These are phyloP conservation scores for Notarius lentiginosus DNA, from an alignment of 2,113 vertebrate genomes.

Conservation along the genomic window DNA sequence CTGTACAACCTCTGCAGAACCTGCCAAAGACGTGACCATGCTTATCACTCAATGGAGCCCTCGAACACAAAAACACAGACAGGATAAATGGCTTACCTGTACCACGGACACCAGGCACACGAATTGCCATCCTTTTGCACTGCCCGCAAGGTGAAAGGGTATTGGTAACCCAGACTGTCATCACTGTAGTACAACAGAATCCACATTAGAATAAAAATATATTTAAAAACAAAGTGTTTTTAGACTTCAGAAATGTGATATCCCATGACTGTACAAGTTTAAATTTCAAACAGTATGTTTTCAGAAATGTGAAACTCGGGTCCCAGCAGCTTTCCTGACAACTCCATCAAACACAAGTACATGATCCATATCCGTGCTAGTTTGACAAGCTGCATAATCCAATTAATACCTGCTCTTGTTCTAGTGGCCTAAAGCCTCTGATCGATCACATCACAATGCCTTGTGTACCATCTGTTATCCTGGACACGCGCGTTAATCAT, in stretches of 20 bases:
- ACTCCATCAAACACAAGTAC: background rate
- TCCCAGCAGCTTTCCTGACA: background rate
- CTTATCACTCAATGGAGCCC: slow-evolving; percentile 6
- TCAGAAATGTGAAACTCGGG: background rate
- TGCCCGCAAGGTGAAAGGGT: slow-evolving; percentile 93
- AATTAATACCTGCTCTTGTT: background rate
- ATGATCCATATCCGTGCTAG: background rate
- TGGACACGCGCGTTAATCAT: background rate
- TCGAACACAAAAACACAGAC: background rate
- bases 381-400: background rate
- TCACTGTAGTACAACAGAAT: slow-evolving; percentile 76
- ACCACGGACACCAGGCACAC: slow-evolving; percentile 97
- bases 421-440: background rate
- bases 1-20: slow-evolving; percentile 92
- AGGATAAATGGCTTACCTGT: slow-evolving; percentile 80
- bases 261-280: background rate
- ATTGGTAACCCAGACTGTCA: slow-evolving; percentile 98
- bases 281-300: background rate
- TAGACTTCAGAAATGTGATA: background rate
- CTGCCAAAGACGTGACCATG: slow-evolving; percentile 62
- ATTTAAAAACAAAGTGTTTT: background rate
- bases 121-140: slow-evolving; percentile 96
- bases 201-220: background rate
- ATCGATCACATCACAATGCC: background rate
- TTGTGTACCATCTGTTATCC: background rate